Percentiles rank a stretch among this genome's conserved stretches.
Evolutionary conservation across 1,140 invertebrate genomes (phyloP).

Genomic region (Philotrypesis tridentata): DNA sequence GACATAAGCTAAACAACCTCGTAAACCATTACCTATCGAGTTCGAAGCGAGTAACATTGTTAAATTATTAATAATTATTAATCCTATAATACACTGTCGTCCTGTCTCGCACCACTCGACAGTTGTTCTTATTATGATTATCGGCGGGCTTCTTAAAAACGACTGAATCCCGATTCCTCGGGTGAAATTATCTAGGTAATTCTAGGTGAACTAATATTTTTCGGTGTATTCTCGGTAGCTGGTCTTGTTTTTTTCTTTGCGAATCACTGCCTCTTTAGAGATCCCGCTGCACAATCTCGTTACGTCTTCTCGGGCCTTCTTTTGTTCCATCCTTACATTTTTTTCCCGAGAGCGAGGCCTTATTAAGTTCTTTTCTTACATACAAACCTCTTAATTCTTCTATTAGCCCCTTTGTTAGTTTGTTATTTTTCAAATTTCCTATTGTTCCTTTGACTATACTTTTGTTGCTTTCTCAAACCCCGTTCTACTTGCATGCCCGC

Average conservation of each 20-base stretch:
- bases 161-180: too few species aligned
- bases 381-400: neutral
- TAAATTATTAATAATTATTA: too few species aligned
- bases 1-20: too few species aligned
- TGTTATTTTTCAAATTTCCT: neutral
- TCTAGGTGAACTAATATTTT: neutral
- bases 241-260: neutral
- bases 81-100: too few species aligned
- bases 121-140: neutral
- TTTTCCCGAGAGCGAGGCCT: neutral
- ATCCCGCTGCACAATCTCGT: neutral
- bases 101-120: too few species aligned
- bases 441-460: conserved; percentile 7
- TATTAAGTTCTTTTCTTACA: conserved; percentile 5
- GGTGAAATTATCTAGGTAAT: neutral
- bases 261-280: neutral
- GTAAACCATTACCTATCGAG: too few species aligned
- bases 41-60: too few species aligned
- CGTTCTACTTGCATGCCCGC: neutral
- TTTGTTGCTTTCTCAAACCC: neutral
- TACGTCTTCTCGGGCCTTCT: neutral
- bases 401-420: neutral
- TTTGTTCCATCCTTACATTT: neutral
- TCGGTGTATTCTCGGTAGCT: too few species aligned
- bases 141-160: too few species aligned